Evolutionary conservation across 2,888 invertebrate genomes (phyloP), one percentile per base, ranked within the genome.

Genomic region (Rapana venosa): DNA sequence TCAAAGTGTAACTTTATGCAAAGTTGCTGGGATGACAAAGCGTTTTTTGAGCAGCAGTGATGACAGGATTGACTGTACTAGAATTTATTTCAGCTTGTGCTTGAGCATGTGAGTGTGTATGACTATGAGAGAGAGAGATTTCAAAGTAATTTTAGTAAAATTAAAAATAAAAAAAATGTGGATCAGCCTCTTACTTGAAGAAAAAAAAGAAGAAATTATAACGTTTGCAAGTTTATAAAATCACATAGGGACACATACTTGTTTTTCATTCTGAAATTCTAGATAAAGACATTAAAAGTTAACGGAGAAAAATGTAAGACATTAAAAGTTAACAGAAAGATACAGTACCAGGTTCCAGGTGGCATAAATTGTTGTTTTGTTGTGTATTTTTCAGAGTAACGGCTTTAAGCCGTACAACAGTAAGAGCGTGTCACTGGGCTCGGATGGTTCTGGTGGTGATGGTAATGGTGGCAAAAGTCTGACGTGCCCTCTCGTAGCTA

Each of bases 381-480:
- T 47, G 47, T 47, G 47, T 47, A 47, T 47, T 66, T 86, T 86
- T 61, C 86, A 86, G 86, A 86, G 58, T 17, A 30, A 66, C 61
- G 86, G 61, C 61, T 86, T 86, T 86, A 26, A 58, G 86, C 66
- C 61, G 61, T 86, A 86, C 58, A 30, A 86, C 58, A 30, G 32
- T 66, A 86, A 35, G 22, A 86, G 86, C 32, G 30, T 32, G 8
- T 32, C 86, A 86, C 22, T 35, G 58, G 11, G 32, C 66, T 15
- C 58, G 61, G 86, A 86, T 61, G 86, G 86, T 86, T 66, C 86
- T 32, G 86, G 86, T 66, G 86, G 86, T 35, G 85, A 30, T 61
- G 85, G 58, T 58, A 22, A 66, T 66, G 86, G 85, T 85, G 85
- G n/a, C 30, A 58, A 56, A 56, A 66, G 35, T 61, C 66, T 86